These are phyloP conservation scores for Channallabes apus DNA, from an alignment of 2,797 vertebrate genomes.

Conservation along the genomic window DNA sequence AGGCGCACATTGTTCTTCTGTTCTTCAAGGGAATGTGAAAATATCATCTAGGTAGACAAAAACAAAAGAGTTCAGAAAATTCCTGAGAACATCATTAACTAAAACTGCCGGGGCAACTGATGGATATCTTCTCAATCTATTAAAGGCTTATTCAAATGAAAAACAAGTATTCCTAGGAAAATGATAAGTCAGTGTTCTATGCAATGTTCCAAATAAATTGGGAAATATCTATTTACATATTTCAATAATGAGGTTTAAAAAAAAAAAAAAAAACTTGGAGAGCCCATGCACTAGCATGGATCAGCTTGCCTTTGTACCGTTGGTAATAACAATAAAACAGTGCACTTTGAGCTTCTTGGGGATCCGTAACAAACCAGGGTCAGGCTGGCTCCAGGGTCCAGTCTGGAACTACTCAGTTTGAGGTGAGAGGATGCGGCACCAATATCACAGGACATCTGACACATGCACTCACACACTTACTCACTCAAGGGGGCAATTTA, in stretches of 20 bases:
- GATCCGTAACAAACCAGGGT: neutral
- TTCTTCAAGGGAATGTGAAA: too few relatives aligned
- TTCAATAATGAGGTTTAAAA: neutral
- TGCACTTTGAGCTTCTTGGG: neutral
- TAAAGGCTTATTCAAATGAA: neutral
- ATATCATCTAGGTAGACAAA: too few relatives aligned
- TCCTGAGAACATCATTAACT: too few relatives aligned
- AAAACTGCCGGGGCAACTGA: too few relatives aligned
- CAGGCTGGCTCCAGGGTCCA: neutral
- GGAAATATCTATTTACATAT: neutral
- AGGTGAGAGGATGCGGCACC: neutral
- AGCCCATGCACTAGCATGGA: neutral
- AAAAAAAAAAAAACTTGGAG: neutral
- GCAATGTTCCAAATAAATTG: neutral
- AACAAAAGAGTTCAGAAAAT: too few relatives aligned
- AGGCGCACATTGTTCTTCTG: too few relatives aligned
- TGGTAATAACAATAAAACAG: conserved; percentile 11
- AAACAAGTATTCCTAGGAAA: neutral
- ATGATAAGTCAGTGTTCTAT: neutral
- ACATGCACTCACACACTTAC: neutral
- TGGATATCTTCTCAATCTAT: too few relatives aligned
- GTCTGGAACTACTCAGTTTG: neutral
- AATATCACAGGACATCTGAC: neutral
- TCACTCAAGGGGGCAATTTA: too few relatives aligned
- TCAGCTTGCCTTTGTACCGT: neutral